Base-by-base conservation (phyloP, 2,888 invertebrate species). In the Helicoverpa assulta region DNA sequence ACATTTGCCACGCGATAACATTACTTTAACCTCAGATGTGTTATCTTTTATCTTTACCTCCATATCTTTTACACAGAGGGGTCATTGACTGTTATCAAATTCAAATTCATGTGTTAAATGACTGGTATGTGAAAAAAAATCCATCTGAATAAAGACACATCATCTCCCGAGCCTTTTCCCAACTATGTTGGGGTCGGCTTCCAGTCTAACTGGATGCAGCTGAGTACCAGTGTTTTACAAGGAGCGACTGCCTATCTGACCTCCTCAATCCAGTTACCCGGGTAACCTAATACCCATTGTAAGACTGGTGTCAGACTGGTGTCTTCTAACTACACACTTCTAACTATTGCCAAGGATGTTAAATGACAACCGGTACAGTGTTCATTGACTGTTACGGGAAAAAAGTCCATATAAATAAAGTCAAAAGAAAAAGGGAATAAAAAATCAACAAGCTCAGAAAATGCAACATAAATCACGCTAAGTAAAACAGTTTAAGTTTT, bases 401-500 rank as follows among this genome's bases (percentile, higher is more conserved):
- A 8, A 54, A 18, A 16, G 37, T 5, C 14, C 26, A 26, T 21
- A 1, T 21, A 21, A 21, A 21, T 21, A 21, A 21, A 21, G 3
- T 10, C 0, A 40, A 40, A 40, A 43, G 14, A 12, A 43, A 47
- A 47, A 5, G 43, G 8, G 8, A 33, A 33, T 33, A 10, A 33
- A 8, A 33, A 33, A 33, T 8, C 33, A 33, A 33, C 10, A 16
- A 47, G 16, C 21, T 14, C 40, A 40, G 53, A 63, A 50, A 51
- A 50, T 51, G 26, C 19, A 3, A 53, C 59, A 67, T 76, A 74
- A 76, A 78, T 73, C 77, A 70, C 47, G 18, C 40, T 12, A 64
- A 79, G 72, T 74, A 65, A 65, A 78, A 66, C 68, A 68, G 73
- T 73, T 60, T 51, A 73, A 70, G 67, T 75, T 75, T 78, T 76